These are phyloP conservation scores for Cathartes aura DNA, from an alignment of 2,113 vertebrate genomes.

Conservation along the genomic window DNA sequence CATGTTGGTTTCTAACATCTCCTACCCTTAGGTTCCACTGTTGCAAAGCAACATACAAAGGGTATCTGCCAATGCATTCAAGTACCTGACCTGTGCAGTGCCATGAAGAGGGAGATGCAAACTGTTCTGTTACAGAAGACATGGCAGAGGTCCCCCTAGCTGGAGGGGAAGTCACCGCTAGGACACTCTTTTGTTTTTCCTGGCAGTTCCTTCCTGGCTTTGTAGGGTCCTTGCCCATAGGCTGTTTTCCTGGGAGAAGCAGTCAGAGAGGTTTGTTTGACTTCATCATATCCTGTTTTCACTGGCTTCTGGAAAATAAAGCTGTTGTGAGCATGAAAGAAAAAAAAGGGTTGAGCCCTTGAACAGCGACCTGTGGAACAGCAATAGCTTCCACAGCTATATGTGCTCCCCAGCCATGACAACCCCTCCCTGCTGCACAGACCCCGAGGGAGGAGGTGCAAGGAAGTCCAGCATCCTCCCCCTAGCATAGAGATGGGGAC, in stretches of 20 bases:
- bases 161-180: background rate
- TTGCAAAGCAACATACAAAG: background rate
- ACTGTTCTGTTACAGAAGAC: background rate
- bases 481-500: background rate
- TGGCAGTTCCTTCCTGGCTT: background rate
- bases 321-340: background rate
- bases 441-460: background rate
- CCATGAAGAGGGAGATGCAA: background rate
- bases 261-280: background rate
- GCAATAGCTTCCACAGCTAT: background rate
- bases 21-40: background rate
- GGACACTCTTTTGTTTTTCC: background rate
- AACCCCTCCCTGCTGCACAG: background rate
- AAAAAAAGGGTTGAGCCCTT: background rate
- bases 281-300: constrained; percentile 12
- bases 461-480: background rate
- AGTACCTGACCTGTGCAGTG: background rate
- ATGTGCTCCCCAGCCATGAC: background rate
- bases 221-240: background rate
- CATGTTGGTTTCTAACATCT: background rate
- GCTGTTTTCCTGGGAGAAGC: constrained; percentile 35
- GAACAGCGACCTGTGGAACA: background rate
- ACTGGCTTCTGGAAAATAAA: constrained; percentile 27
- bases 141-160: background rate
- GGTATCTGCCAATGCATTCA: background rate